Conservation (phyloP, 2,113 vertebrate species). For the Brienomyrus longianalis region DNA sequence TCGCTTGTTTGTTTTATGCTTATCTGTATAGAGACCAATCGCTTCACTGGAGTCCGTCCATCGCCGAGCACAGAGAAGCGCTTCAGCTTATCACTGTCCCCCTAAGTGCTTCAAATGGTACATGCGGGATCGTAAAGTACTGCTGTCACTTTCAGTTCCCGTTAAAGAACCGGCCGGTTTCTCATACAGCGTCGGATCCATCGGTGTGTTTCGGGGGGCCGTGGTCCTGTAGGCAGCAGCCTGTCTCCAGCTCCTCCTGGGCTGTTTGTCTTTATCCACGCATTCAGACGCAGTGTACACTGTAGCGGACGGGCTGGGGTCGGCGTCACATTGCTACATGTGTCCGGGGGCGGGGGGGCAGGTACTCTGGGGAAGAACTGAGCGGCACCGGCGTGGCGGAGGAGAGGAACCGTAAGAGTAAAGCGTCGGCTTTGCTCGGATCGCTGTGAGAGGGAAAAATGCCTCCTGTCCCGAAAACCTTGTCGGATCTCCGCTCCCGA, state of each 20-base stretch:
- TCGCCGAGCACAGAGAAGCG: neutral
- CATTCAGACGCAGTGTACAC: neutral
- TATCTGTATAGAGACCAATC: neutral
- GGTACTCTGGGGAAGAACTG: neutral
- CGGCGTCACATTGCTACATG: neutral
- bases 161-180: neutral
- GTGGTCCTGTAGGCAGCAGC: neutral
- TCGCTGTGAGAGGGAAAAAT: conserved; percentile 46
- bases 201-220: neutral
- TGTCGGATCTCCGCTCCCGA: conserved; percentile 82
- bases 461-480: conserved; percentile 76
- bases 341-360: neutral
- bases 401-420: neutral
- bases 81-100: neutral
- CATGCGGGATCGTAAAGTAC: neutral
- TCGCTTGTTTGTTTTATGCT: neutral
- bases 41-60: neutral
- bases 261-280: neutral
- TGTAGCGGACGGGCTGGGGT: neutral
- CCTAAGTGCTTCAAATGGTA: neutral
- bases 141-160: neutral
- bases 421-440: neutral
- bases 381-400: neutral
- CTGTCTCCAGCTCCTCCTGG: neutral
- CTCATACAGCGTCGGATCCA: neutral